Evolutionary conservation across 2,113 vertebrate genomes (phyloP), one percentile per base, ranked within the genome.

Genomic region (Bubo bubo): DNA sequence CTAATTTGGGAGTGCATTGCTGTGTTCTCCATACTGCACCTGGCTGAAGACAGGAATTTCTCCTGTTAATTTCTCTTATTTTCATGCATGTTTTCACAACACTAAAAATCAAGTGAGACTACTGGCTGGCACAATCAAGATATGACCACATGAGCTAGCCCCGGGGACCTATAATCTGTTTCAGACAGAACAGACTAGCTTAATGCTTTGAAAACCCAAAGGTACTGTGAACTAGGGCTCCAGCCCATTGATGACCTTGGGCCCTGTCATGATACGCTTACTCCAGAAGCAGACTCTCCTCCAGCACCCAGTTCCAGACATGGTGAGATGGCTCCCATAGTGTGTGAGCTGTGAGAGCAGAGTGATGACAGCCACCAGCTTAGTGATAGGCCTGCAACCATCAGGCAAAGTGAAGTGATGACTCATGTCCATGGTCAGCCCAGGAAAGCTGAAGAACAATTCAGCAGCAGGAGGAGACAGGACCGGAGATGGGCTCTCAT

Each of bases 271-370:
- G 14, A 45, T 18, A 45, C 34, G 32, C 22, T 35, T 37, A 17
- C 12, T 62, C 28, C 32, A 49, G 55, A 45, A 45, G 24, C 55
- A 24, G 4, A 30, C 19, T 1, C n/a, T 70, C 5, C 24, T 64
- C 22, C 53, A 41, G 62, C 5, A 6, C 11, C 35, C 1, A 7
- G 34, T 56, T n/a, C 43, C 39, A 77, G 49, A 16, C 4, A 1
- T 8, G 3, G 9, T 27, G 37, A 41, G 53, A 10, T 22, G 21
- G 16, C 16, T 77, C 10, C 26, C 10, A 18, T 3, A 34, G 49
- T 2, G 2, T 0, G 0, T 49, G 26, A 70, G 30, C 75, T 60
- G 16, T 1, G 3, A 14, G 26, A 32, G 39, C 30, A 60, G 27
- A 6, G 24, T 58, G 37, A 28, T 91, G 62, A 37, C 27, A 64